These are phyloP conservation scores for Heterodera schachtii DNA, from an alignment of 1,140 invertebrate genomes.

Conservation along the genomic window DNA sequence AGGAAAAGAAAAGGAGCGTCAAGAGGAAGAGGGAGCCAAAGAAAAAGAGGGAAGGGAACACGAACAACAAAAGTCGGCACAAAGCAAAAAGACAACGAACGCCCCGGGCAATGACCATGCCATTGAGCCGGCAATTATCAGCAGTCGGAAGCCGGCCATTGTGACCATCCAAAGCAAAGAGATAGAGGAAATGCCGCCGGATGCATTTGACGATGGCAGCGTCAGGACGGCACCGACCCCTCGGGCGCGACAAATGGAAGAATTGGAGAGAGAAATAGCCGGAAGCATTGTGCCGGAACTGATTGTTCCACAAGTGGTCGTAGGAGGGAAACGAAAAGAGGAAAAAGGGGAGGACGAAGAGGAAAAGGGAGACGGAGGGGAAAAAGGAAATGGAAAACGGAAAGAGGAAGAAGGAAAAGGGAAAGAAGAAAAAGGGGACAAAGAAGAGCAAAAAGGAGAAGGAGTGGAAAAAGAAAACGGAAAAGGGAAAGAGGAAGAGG, in stretches of 20 bases:
- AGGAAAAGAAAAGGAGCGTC: neutral
- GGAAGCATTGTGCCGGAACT: constrained; percentile 1
- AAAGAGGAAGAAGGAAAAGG: neutral
- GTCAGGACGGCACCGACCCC: constrained; percentile 8
- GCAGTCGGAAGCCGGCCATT: constrained; percentile 40
- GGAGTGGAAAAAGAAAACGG: neutral
- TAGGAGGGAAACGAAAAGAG: neutral
- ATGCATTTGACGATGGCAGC: constrained; percentile 49
- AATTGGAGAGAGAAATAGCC: constrained; percentile 5
- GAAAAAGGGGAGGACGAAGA: neutral
- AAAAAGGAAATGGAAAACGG: neutral
- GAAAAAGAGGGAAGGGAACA: constrained; percentile 2
- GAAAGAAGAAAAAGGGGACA: neutral
- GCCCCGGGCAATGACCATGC: neutral
- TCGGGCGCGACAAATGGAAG: neutral
- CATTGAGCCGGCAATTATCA: constrained; percentile 11
- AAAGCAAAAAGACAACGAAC: neutral
- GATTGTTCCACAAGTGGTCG: constrained; percentile 26
- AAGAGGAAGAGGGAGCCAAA: neutral
- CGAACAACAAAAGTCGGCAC: neutral
- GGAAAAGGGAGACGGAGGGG: neutral
- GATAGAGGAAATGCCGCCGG: constrained; percentile 57
- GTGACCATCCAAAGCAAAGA: constrained; percentile 46
- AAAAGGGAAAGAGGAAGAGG: neutral
- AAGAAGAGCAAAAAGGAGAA: neutral